A percentile compares a stretch with the other conserved stretches of the same genome.
Conservation (phyloP, 2,113 vertebrate genomes). For the Dromaius novaehollandiae region DNA sequence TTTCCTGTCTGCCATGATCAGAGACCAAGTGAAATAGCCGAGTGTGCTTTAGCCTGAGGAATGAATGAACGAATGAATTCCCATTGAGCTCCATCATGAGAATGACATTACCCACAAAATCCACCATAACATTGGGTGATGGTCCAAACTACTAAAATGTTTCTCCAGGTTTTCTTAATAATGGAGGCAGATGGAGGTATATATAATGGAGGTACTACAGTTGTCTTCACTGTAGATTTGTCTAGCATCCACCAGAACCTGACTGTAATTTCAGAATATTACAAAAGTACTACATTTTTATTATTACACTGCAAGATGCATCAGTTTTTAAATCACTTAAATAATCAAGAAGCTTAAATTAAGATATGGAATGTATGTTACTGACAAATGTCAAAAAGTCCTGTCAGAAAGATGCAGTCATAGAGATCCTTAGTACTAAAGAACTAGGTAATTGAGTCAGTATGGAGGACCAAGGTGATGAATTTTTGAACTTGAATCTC, state of each 20-base stretch:
- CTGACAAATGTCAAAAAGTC: background rate
- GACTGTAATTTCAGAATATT: background rate
- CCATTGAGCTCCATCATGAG: background rate
- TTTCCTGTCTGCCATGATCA: background rate
- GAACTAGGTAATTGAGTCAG: background rate
- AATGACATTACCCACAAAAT: background rate
- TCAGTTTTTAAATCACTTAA: background rate
- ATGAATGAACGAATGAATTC: background rate
- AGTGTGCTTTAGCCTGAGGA: background rate
- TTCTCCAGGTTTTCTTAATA: background rate
- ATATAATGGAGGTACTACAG: no score
- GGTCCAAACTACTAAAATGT: background rate
- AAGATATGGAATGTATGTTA: background rate
- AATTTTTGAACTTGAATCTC: background rate
- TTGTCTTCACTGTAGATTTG: background rate
- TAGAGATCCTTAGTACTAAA: background rate
- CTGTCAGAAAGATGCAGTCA: background rate
- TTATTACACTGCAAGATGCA: background rate
- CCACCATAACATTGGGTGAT: background rate
- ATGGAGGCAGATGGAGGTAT: background rate
- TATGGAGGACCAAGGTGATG: background rate
- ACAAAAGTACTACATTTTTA: background rate
- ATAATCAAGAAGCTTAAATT: background rate
- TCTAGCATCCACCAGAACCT: background rate
- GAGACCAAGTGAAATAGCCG: background rate